Evolutionary conservation across 2,888 invertebrate species (phyloP), one percentile per base, ranked within the genome.

Genomic region (Carabus problematicus): DNA sequence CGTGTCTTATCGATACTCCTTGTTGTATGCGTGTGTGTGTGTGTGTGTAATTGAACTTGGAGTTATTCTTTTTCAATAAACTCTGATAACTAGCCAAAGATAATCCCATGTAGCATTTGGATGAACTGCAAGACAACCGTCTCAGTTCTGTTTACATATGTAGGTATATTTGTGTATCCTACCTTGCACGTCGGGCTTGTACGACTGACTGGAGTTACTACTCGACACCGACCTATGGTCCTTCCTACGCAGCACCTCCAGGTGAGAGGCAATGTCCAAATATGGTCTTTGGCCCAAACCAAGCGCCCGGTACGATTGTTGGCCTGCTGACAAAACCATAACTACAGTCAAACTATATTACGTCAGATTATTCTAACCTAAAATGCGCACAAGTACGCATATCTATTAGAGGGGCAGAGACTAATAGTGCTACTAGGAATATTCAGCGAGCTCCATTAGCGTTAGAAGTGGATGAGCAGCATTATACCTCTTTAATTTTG

Each of bases 281-380:
- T 88, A 87, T 63, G 92, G 89, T 74, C 93, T 87, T 78, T 91
- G 92, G 66, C 88, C 87, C 77, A 92, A 83, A 41, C 91, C 90
- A 75, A 92, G 84, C 59, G 91, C 88, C 72, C 93, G 86, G 77
- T 91, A 91, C 78, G 90, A 90, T 81, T 87, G 84, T 80, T 84
- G 78, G 77, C 82, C 79, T 79, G 74, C 52, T 52, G 54, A 52
- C 42, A 67, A 60, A 67, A 60, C 43, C 52, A 47, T 47, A 47
- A 12, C 47, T 14, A 14, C 47, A 52, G 52, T 12, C 9, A 9
- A 18, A 52, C 11, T 52, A 56, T 39, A 8, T 11, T 12, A 56
- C n/a, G 52, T 12, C 19, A 9, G 16, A 14, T 7, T 52, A 58
- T 11, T 9, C 16, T 16, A 58, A 41, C 12, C 16, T 7, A 64